Percentiles rank a stretch among this genome's conserved stretches.
Conservation (phyloP, 2,797 vertebrate genomes). For the Eulemur coronatus region DNA sequence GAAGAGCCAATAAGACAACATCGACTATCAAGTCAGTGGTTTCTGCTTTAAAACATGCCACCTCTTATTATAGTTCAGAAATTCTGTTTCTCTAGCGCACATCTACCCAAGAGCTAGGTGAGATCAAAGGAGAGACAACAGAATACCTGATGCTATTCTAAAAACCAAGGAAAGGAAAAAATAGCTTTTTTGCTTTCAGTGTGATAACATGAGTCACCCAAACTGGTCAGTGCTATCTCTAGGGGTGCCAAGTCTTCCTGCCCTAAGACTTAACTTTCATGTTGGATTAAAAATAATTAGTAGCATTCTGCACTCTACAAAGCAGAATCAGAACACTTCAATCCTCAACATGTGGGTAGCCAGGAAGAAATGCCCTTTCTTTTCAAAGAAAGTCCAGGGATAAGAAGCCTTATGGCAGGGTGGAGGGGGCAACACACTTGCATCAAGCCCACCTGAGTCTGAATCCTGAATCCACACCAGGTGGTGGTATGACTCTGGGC, state of each 20-base stretch:
- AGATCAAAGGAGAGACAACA: not conserved
- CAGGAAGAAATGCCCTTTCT: not conserved
- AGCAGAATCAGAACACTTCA: not conserved
- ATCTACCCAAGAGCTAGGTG: not conserved
- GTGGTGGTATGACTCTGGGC: not conserved
- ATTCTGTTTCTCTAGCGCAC: not conserved
- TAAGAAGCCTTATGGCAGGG: not conserved
- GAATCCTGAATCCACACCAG: not conserved
- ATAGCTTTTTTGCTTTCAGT: not conserved
- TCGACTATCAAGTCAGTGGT: not conserved
- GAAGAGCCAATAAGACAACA: not conserved
- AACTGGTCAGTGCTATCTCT: not conserved
- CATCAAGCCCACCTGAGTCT: not conserved
- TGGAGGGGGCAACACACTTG: too few species aligned
- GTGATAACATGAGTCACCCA: not conserved
- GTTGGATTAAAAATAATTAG: conserved; percentile 3
- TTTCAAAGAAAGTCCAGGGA: not conserved
- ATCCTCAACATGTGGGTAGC: not conserved
- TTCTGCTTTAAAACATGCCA: not conserved
- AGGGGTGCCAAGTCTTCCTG: not conserved
- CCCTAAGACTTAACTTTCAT: not conserved
- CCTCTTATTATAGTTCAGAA: not conserved
- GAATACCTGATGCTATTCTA: not conserved
- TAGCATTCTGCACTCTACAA: not conserved
- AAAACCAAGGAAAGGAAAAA: not conserved